phyloP scores from a whole-genome alignment of 2,797 vertebrate species.

The Sebastes steindachneri region DNA sequence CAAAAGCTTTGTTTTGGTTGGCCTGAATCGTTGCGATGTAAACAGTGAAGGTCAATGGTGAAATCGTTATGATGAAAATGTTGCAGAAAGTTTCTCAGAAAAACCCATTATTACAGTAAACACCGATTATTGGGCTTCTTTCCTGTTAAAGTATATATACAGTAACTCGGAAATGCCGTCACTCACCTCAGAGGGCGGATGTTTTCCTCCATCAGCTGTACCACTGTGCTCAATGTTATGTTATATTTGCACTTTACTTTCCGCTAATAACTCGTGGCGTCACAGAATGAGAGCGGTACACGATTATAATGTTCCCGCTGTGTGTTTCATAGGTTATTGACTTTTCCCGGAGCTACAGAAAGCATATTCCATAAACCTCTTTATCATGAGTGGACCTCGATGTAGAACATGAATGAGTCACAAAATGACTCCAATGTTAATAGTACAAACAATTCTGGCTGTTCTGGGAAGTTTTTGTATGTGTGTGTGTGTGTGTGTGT shows the following conservation, averaged over 20 bases:
- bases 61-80: background rate
- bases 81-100: background rate
- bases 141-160: background rate
- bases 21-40: background rate
- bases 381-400: background rate
- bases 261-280: slow-evolving; percentile 18
- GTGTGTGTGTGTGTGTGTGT: background rate
- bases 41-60: background rate
- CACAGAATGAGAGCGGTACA: slow-evolving; percentile 8
- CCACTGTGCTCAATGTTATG: background rate
- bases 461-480: slow-evolving; percentile 28
- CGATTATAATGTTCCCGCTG: slow-evolving; percentile 49
- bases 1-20: background rate
- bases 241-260: slow-evolving; percentile 24
- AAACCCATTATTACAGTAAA: background rate
- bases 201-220: slow-evolving; percentile 19
- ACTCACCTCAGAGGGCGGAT: background rate
- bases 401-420: slow-evolving; percentile 26
- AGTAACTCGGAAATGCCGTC: background rate
- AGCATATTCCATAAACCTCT: slow-evolving; percentile 27
- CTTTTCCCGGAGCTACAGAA: slow-evolving; percentile 25
- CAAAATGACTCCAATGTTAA: slow-evolving; percentile 5
- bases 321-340: slow-evolving; percentile 50
- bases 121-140: background rate
- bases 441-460: background rate